These are phyloP conservation scores for Selenia dentaria DNA, from an alignment of 2,888 invertebrate species.

Conservation along the genomic window DNA sequence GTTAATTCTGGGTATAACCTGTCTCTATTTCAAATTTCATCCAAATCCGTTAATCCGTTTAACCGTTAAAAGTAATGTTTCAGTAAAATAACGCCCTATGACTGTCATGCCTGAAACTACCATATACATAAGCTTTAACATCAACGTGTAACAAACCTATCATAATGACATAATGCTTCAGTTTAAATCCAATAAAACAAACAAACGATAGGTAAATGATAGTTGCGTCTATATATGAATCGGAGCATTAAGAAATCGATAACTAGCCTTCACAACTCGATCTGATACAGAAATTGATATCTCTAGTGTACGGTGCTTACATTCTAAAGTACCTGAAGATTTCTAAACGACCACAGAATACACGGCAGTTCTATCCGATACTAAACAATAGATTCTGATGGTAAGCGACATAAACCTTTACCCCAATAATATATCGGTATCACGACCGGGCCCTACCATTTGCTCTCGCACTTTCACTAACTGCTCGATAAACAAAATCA, in stretches of 20 bases:
- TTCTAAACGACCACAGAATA: conserved; percentile 17
- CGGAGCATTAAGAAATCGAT: conserved; percentile 20
- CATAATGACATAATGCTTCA: no score
- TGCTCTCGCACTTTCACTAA: conserved; percentile 40
- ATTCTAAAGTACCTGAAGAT: neutral
- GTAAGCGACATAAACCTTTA: conserved; percentile 17
- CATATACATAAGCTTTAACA: no score
- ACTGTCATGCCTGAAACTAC: no score
- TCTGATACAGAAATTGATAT: conserved; percentile 11
- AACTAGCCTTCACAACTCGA: conserved; percentile 8
- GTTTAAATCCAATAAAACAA: no score
- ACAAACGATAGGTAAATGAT: no score
- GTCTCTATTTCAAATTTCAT: no score
- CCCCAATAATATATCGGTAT: conserved; percentile 17
- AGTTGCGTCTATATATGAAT: conserved; percentile 1
- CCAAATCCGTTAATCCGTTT: no score
- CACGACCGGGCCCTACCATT: conserved; percentile 33
- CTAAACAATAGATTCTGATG: conserved; percentile 21
- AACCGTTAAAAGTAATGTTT: no score
- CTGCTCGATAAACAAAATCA: conserved; percentile 47
- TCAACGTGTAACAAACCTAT: no score
- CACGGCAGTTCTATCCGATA: conserved; percentile 4
- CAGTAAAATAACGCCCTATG: no score
- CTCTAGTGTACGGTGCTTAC: neutral
- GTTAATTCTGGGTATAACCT: no score